A percentile compares a stretch with the other conserved stretches of the same genome.
Conservation (phyloP, 2,888 invertebrate species). For the Apotomis turbidana region DNA sequence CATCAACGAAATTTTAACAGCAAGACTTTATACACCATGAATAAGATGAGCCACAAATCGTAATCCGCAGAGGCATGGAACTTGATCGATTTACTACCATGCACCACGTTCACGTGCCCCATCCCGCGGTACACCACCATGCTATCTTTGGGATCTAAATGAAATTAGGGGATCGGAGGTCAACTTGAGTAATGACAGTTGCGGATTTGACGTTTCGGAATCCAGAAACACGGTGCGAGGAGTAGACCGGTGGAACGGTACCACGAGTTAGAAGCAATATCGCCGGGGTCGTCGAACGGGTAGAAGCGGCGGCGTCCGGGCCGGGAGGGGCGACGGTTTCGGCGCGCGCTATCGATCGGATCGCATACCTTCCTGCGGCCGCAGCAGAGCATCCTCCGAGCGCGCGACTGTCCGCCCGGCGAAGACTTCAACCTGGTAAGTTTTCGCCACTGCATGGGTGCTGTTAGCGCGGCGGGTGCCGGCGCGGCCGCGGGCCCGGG, state of each 20-base stretch:
- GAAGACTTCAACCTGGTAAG: conserved; percentile 90
- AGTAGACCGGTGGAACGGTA: conserved; percentile 43
- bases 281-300: conserved; percentile 79
- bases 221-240: conserved; percentile 11
- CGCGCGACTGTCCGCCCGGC: conserved; percentile 86
- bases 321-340: conserved; percentile 80
- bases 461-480: conserved; percentile 85
- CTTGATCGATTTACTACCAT: conserved; percentile 37
- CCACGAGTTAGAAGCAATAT: conserved; percentile 66
- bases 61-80: conserved; percentile 15
- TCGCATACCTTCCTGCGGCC: conserved; percentile 95
- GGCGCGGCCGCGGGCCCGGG: conserved; percentile 78
- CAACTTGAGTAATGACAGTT: background rate
- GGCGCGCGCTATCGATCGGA: conserved; percentile 81
- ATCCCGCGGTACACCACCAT: conserved; percentile 24
- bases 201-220: conserved; percentile 26
- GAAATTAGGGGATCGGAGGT: background rate
- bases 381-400: conserved; percentile 97
- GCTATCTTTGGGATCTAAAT: conserved; percentile 8
- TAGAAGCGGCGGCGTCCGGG: conserved; percentile 73
- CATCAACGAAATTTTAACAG: background rate
- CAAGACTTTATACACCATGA: background rate
- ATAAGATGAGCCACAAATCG: conserved; percentile 5
- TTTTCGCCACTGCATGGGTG: conserved; percentile 94
- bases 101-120: conserved; percentile 40